Percentiles rank a stretch among this genome's conserved stretches.
Evolutionary conservation across 2,888 invertebrate genomes (phyloP).

Genomic region (Calameuta pallipes): DNA sequence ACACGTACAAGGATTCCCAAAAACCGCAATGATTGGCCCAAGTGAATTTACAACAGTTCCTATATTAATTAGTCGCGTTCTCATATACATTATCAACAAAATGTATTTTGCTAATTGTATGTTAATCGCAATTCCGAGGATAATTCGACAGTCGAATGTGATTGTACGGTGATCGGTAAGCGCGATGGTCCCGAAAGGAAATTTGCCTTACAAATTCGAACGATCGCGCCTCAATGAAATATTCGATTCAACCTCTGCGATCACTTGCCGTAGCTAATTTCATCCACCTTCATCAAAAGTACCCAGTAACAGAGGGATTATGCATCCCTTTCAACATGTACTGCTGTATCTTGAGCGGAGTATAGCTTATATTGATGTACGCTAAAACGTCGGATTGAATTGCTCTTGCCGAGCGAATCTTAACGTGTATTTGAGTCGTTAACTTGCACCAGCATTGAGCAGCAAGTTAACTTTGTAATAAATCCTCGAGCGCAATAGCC

Average conservation of each 20-base stretch:
- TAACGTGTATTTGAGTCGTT: conserved; percentile 24
- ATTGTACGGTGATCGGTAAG: background rate
- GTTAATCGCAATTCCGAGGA: background rate
- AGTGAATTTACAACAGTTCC: background rate
- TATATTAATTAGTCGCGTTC: background rate
- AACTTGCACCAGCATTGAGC: conserved; percentile 41
- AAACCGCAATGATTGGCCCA: background rate
- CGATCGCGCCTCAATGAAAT: conserved; percentile 18
- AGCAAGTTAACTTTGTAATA: background rate
- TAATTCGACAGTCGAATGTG: background rate
- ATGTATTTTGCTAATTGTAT: background rate
- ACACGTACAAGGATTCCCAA: background rate
- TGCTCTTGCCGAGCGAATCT: conserved; percentile 28
- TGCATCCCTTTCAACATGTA: background rate
- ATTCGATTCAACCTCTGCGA: conserved; percentile 13
- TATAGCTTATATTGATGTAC: background rate
- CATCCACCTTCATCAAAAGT: background rate
- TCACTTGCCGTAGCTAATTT: background rate
- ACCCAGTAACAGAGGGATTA: background rate
- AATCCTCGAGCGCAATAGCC: conserved; percentile 17
- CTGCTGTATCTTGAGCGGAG: background rate
- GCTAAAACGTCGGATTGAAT: conserved; percentile 12
- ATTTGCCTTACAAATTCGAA: background rate
- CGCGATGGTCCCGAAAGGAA: background rate
- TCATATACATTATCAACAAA: background rate